A percentile compares a stretch with the other conserved stretches of the same genome.
These are phyloP conservation scores for Ochropacha duplaris DNA, from an alignment of 2,888 invertebrate species.

Conservation along the genomic window DNA sequence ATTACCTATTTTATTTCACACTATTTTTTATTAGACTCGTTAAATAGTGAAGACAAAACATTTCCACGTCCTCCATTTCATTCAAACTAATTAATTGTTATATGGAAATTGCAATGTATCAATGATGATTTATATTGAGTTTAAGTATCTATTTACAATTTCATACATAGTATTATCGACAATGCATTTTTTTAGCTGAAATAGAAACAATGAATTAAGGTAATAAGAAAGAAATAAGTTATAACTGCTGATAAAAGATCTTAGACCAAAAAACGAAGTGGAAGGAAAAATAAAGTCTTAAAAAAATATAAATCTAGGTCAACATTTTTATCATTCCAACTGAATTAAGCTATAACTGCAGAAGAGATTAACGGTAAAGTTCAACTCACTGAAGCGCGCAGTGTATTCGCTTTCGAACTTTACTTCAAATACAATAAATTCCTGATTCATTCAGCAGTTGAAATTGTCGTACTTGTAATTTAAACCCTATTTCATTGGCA, in stretches of 20 bases:
- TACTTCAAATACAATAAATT: background rate
- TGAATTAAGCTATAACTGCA: too few relatives aligned
- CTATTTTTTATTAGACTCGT: constrained; percentile 62
- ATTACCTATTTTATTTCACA: constrained; percentile 67
- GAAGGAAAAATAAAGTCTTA: too few relatives aligned
- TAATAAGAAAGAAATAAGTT: too few relatives aligned
- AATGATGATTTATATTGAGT: background rate
- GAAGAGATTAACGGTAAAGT: background rate
- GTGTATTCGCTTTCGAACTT: background rate
- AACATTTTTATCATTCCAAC: background rate
- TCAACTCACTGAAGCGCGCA: background rate
- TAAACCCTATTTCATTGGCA: constrained; percentile 59
- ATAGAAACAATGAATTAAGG: too few relatives aligned
- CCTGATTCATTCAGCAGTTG: background rate
- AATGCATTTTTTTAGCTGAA: background rate
- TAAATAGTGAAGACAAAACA: constrained; percentile 76
- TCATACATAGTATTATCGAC: background rate
- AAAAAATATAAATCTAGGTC: too few relatives aligned
- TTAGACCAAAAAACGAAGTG: too few relatives aligned
- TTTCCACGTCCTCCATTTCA: constrained; percentile 39
- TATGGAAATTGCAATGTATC: background rate
- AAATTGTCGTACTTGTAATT: background rate
- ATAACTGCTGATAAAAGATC: too few relatives aligned
- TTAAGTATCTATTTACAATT: constrained; percentile 9
- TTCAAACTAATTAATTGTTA: constrained; percentile 32